These are phyloP conservation scores for Hybos culiciformis DNA, from an alignment of 2,888 invertebrate genomes.

Conservation along the genomic window DNA sequence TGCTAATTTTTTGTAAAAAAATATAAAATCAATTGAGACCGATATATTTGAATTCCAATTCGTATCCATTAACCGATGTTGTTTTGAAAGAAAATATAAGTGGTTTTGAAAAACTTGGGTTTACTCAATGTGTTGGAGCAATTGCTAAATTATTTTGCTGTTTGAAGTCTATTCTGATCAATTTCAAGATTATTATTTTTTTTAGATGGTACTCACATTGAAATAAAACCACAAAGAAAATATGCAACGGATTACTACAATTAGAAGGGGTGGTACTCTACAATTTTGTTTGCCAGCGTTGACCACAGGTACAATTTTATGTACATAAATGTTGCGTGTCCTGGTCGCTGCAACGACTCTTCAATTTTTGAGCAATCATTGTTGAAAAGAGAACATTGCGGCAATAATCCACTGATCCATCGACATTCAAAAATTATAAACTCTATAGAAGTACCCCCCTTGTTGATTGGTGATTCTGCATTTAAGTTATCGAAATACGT, in stretches of 20 bases:
- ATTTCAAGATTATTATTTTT: no score
- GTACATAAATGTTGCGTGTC: slow-evolving; percentile 3
- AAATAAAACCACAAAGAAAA: slow-evolving; percentile 3
- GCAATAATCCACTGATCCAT: slow-evolving; percentile 1
- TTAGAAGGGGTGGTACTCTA: no score
- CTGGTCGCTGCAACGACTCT: slow-evolving; percentile 2
- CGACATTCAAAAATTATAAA: not conserved
- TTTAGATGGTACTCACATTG: no score
- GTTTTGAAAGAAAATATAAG: not conserved
- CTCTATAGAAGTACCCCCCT: not conserved
- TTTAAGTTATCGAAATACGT: slow-evolving; percentile 1
- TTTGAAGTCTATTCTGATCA: no score
- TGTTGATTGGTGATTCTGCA: slow-evolving; percentile 2
- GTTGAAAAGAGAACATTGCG: no score
- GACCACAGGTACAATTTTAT: no score
- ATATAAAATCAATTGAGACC: slow-evolving; percentile 1
- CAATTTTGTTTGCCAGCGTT: no score
- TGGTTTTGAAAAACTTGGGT: slow-evolving; percentile 3
- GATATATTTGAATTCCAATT: slow-evolving; percentile 1
- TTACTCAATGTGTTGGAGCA: slow-evolving; percentile 5
- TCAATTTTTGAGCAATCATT: no score
- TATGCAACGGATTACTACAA: slow-evolving; percentile 7
- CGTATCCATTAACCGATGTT: slow-evolving; percentile 2
- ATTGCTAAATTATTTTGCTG: not conserved
- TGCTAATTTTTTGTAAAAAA: not conserved